Evolutionary conservation across 2,113 vertebrate species (phyloP), one percentile per base, ranked within the genome.

Genomic region (Osmerus mordax): DNA sequence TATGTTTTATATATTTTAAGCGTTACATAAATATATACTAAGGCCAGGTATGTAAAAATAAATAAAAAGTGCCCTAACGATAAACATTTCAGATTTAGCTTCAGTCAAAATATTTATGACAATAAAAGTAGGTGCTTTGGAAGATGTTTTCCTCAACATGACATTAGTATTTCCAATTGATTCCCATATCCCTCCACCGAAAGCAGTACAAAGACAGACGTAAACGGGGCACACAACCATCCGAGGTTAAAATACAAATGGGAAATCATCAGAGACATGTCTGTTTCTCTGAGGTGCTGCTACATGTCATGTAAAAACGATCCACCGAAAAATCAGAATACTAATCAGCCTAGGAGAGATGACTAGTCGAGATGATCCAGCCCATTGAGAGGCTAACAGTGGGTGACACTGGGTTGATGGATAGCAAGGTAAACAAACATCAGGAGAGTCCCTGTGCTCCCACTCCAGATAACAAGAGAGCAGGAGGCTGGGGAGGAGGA

Each of bases 351-450:
- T 12, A 21, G 18, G 53, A 55, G 71, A 11, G 32, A 52, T 69
- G 66, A 64, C 59, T 70, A 41, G 63, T 56, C 23, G 13, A 65
- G 63, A 55, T 16, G 23, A 65, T 66, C 18, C 80, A 81, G 80
- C 41, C 41, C 41, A 47, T 74, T 67, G 73, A 79, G 84, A 82
- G 75, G 80, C 53, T 61, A 65, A 80, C 60, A 29, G 19, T 14
- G 29, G 58, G 72, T 84, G 85, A 86, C 82, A 83, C 79, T 68
- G 58, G 77, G 32, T 79, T 87, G 90, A 89, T 83, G 87, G 87
- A 90, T 84, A 84, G 78, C 41, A 70, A 47, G 70, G 86, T 88
- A 89, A 90, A 91, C 88, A 90, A 88, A 86, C 79, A 84, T 87
- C 86, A 87, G 82, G 84, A 59, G 78, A 88, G 76, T 81, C 79